phyloP scores from a whole-genome alignment of 2,888 invertebrate species.

The Calameuta idolon region DNA sequence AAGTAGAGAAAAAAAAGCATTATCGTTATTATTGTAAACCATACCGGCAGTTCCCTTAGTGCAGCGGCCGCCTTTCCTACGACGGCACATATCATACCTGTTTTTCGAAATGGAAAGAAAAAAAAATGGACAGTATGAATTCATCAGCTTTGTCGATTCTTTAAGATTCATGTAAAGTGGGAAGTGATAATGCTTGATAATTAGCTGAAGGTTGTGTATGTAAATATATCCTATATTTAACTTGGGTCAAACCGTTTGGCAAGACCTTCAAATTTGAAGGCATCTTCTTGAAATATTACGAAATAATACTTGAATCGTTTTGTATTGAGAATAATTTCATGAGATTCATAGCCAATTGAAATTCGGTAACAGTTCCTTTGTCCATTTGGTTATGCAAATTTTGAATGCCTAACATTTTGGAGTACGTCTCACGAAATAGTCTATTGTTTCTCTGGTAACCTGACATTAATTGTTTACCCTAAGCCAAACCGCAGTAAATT shows the following conservation, averaged over 20 bases:
- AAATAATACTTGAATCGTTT: neutral
- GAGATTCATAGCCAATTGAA: neutral
- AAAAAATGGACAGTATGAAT: slow-evolving; percentile 58
- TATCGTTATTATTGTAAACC: slow-evolving; percentile 66
- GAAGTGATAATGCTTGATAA: neutral
- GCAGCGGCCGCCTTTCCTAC: slow-evolving; percentile 96
- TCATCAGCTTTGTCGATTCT: slow-evolving; percentile 33
- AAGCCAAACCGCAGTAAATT: neutral
- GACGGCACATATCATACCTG: slow-evolving; percentile 98
- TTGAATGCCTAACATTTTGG: neutral
- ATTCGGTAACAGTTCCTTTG: neutral
- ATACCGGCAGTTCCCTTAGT: slow-evolving; percentile 99
- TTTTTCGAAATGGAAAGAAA: slow-evolving; percentile 66
- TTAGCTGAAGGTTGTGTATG: neutral
- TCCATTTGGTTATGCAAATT: neutral
- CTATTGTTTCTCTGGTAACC: neutral
- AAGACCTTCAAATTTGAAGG: neutral
- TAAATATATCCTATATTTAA: neutral
- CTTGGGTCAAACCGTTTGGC: neutral
- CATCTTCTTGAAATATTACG: neutral
- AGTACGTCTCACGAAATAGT: neutral
- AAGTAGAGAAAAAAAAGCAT: slow-evolving; percentile 45
- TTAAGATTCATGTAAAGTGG: neutral
- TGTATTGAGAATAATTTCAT: neutral
- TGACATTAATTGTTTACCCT: neutral